Base-by-base conservation (phyloP, 2,797 vertebrate genomes). In the Notolabrus celidotus region DNA sequence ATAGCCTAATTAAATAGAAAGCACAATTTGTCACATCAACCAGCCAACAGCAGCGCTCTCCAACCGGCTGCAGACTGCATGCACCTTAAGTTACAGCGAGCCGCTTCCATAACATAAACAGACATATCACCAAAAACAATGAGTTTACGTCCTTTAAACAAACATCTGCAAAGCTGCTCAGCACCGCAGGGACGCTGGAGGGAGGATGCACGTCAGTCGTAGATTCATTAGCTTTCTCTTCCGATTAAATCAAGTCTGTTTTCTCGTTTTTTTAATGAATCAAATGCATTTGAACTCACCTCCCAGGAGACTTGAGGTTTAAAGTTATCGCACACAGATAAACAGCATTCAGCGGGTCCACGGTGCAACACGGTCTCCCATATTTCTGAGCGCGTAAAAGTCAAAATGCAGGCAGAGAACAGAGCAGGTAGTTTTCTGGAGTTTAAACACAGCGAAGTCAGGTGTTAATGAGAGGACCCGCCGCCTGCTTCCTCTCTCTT, bases 1-100 rank as follows among this genome's bases (percentile, higher is more conserved):
- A 85, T 65, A 86, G 85, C 76, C 79, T 88, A 87, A 91, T 90
- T 90, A 90, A 91, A 84, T 88, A 90, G 89, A 93, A 88, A 89
- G 88, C 90, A 58, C 82, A 70, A 89, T 89, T 89, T 87, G 85
- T 90, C 88, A 92, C 77, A 78, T 84, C 66, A 67, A 77, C 49
- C 77, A 78, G 61, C 65, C 71, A 65, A 42, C 52, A 71, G 71
- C 77, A 67, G 67, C 67, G 59, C 76, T 69, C 43, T 33, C 23
- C 36, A 61, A 39, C 71, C 22, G 57, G 23, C 22, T 5, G 7
- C 60, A 47, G 58, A 27, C 51, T 42, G 31, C 79, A 65, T 76
- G 83, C 68, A 33, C 55, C 64, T 39, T 79, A 87, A 87, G 58
- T 89, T 77, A 50, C 67, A 52, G 74, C 47, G 57, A 60, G 38